Evolutionary conservation across 2,888 invertebrate genomes (phyloP), one percentile per base, ranked within the genome.

Genomic region (Drosophila prolongata): DNA sequence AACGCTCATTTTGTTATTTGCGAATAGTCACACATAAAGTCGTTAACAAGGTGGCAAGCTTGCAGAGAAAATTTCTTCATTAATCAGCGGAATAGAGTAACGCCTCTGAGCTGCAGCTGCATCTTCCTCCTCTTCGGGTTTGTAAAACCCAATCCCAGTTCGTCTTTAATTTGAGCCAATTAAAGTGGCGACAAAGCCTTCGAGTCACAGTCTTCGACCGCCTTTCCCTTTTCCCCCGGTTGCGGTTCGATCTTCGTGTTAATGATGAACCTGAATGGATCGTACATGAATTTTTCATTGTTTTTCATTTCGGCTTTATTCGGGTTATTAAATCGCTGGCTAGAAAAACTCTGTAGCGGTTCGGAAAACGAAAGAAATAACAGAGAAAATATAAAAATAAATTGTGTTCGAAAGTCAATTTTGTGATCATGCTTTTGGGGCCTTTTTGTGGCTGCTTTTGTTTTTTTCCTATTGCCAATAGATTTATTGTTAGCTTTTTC

Each of bases 91-190:
- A 44, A 49, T 49, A 56, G 60, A 56, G 37, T 30, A 40, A 52
- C 69, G 52, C 69, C 69, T 68, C 38, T n/a, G 6, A 2, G 11
- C 19, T 40, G 59, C 40, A 37, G 34, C n/a, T n/a, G 52, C 38
- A 8, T 34, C 34, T 10, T n/a, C 38, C 52, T 49, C 19, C 14
- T 37, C 14, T 11, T 3, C 16, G 34, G 13, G 11, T 13, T 16
- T 6, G 10, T 43, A 14, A 34, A 34, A 42, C 40, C 46, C 61
- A 34, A 34, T 61, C 46, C 61, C 47, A 61, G 49, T 54, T 49
- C 85, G 69, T 81, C 80, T 80, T 67, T 74, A 77, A 67, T 83
- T 73, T 84, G 73, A 83, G 87, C 88, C 82, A 82, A 82, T 82
- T 82, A 82, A 87, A 85, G 49, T 79, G 82, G 82, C 79, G 87